Percentiles rank a stretch among this genome's conserved stretches.
phyloP scores from a whole-genome alignment of 2,797 vertebrate genomes.

The Taenioides sp. region DNA sequence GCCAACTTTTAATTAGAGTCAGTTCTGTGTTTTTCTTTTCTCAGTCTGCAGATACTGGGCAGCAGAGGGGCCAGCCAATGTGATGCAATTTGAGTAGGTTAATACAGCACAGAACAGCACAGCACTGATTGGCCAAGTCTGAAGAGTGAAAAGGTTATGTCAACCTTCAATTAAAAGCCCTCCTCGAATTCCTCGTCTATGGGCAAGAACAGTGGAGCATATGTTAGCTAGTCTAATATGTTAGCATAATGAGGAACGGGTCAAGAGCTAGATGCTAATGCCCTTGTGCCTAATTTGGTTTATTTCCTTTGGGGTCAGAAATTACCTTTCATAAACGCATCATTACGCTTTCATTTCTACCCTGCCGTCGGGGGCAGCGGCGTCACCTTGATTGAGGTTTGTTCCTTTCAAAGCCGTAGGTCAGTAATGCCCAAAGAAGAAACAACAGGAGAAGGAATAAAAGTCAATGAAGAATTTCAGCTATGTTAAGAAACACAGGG shows the following conservation, averaged over 20 bases:
- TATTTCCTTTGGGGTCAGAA: slow-evolving; percentile 66
- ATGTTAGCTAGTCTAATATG: slow-evolving; percentile 53
- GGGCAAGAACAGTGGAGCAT: slow-evolving; percentile 28
- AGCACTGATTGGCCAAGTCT: slow-evolving; percentile 69
- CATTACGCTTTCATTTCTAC: slow-evolving; percentile 66
- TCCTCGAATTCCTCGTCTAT: slow-evolving; percentile 42
- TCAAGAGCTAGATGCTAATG: slow-evolving; percentile 58
- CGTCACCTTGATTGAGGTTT: slow-evolving; percentile 51
- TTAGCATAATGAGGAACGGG: slow-evolving; percentile 40
- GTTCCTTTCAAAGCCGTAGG: slow-evolving; percentile 26
- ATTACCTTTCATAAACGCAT: slow-evolving; percentile 67
- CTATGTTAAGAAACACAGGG: not conserved
- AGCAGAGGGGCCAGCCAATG: slow-evolving; percentile 50
- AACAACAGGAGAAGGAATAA: slow-evolving; percentile 5
- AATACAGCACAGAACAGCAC: slow-evolving; percentile 57
- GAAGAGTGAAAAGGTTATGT: slow-evolving; percentile 69
- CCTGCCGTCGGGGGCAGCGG: slow-evolving; percentile 54
- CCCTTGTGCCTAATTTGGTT: slow-evolving; percentile 61
- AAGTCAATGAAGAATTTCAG: not conserved
- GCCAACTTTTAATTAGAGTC: slow-evolving; percentile 69
- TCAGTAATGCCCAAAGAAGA: slow-evolving; percentile 20
- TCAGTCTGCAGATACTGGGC: slow-evolving; percentile 43
- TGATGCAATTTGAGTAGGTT: slow-evolving; percentile 74
- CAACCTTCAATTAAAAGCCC: slow-evolving; percentile 72
- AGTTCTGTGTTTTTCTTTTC: slow-evolving; percentile 64